Base-by-base conservation (phyloP, 2,113 vertebrate species). In the Mirounga angustirostris region DNA sequence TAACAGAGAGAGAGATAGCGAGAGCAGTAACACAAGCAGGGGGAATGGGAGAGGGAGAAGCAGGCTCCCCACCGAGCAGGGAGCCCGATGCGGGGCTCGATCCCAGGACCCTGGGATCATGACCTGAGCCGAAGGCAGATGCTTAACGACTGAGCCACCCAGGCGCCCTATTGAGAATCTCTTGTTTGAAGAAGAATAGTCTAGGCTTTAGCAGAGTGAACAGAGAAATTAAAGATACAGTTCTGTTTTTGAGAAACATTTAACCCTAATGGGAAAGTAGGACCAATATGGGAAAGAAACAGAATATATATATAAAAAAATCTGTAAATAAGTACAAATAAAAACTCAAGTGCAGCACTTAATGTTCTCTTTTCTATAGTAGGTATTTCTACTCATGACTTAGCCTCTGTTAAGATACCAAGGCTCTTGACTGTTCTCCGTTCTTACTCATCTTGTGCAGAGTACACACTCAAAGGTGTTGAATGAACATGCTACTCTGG, bases 201-300 rank as follows among this genome's bases (percentile, higher is more conserved):
- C n/a, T 76, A 95, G 71, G 84, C 15, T 14, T 28, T 46, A 18
- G 63, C 52, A 69, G 96, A 91, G 50, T 91, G 43, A 87, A 93
- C 36, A 56, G 56, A 96, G 88, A 79, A 76, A 91, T 80, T 52
- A 61, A 59, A 83, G 93, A 92, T 63, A 19, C 65, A 85, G 8
- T 91, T 93, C 89, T 83, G 26, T 89, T 10, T 50, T 65, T 59
- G 69, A 95, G 93, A 97, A 83, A 50, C 87, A 80, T 59, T 76
- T 28, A 95, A 33, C 52, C 74, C 28, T 85, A 89, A 82, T 82
- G 46, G 89, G 40, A 96, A 85, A 21, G 80, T 33, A 93, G 46
- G 91, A 24, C 54, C 58, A 22, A 43, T 67, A 21, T 40, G 58
- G 85, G 88, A 92, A 85, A 73, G 67, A 92, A 24, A 85, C 19